A percentile compares a stretch with the other conserved stretches of the same genome.
Evolutionary conservation across 2,797 vertebrate genomes (phyloP).

Genomic region (Tiaroga cobitis): DNA sequence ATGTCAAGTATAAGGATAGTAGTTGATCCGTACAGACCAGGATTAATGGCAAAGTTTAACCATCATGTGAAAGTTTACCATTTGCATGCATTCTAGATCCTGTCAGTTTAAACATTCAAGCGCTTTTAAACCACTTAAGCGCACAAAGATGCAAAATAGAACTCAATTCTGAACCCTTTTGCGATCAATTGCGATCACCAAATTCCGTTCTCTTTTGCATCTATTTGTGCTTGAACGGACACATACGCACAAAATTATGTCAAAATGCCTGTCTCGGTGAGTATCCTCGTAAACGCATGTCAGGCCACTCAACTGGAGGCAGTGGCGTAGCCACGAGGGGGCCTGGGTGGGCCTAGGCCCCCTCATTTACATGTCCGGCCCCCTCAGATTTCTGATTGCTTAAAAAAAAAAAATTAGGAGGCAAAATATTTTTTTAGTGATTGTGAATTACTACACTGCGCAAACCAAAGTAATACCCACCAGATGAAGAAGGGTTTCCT

Average conservation of each 20-base stretch:
- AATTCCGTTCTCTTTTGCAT: background rate
- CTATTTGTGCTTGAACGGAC: background rate
- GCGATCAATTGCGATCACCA: background rate
- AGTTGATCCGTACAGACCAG: background rate
- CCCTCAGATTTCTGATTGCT: no score
- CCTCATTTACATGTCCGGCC: no score
- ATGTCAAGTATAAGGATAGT: background rate
- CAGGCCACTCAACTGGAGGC: no score
- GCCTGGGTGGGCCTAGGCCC: no score
- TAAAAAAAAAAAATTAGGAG: no score
- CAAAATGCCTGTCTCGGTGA: background rate
- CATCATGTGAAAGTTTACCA: background rate
- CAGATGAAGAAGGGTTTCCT: no score
- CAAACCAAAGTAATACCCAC: no score
- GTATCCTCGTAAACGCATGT: background rate
- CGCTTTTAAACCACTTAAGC: no score
- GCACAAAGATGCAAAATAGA: background rate
- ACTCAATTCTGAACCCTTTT: background rate
- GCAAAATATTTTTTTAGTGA: no score
- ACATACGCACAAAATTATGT: background rate
- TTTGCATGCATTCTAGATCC: background rate
- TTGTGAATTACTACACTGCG: no score
- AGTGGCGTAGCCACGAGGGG: no score
- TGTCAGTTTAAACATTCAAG: background rate
- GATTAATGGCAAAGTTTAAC: background rate